These are phyloP conservation scores for Pyrocephalus nanus DNA, from an alignment of 2,797 vertebrate genomes.

Conservation along the genomic window DNA sequence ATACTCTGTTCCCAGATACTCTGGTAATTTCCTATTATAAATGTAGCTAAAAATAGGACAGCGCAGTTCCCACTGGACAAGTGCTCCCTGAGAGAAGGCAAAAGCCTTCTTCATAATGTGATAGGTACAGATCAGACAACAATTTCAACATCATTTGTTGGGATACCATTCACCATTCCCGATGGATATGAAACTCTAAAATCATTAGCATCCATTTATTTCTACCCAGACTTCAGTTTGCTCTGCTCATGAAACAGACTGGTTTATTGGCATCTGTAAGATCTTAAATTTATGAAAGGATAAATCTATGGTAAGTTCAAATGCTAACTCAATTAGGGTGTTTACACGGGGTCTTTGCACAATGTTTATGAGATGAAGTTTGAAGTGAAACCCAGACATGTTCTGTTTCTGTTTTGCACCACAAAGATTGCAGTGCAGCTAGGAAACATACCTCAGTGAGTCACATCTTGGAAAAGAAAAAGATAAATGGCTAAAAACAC, in stretches of 20 bases:
- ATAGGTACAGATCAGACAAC: not conserved
- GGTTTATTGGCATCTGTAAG: not conserved
- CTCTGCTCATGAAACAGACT: not conserved
- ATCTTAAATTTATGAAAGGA: constrained; percentile 29
- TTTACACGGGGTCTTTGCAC: constrained; percentile 27
- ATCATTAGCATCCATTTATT: not conserved
- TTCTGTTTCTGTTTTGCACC: constrained; percentile 59
- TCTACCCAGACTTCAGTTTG: not conserved
- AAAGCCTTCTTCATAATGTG: not conserved
- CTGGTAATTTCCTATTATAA: not conserved
- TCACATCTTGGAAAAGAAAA: constrained; percentile 59
- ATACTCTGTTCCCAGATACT: not conserved
- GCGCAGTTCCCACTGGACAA: not conserved
- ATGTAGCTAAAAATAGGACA: not conserved
- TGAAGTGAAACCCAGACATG: constrained; percentile 44
- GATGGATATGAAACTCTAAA: not conserved
- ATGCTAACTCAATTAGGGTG: constrained; percentile 14
- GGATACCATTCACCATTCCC: not conserved
- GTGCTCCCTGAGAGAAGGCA: not conserved
- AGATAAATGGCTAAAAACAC: constrained; percentile 38
- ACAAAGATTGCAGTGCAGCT: constrained; percentile 10
- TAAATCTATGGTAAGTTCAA: constrained; percentile 3
- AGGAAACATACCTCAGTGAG: constrained; percentile 49
- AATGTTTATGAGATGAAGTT: constrained; percentile 38
- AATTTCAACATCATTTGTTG: not conserved